phyloP scores from a whole-genome alignment of 2,797 vertebrate species.

The Novumbra hubbsi region DNA sequence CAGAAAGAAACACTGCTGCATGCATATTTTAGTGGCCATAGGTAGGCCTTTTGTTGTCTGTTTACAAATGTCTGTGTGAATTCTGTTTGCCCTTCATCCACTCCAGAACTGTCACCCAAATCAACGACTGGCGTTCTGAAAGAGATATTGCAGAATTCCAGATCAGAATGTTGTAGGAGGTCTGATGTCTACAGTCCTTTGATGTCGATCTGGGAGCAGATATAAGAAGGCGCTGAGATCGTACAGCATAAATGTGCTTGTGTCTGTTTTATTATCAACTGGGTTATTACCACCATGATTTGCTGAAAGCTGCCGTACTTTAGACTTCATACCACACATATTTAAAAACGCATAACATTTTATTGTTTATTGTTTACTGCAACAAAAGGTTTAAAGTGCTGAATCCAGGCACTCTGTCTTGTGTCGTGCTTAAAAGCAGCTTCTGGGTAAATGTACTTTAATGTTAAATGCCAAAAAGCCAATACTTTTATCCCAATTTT shows the following conservation, averaged over 20 bases:
- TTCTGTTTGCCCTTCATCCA: neutral
- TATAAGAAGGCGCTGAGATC: neutral
- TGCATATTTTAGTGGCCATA: constrained; percentile 4
- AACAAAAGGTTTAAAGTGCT: too few species aligned
- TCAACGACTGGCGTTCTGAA: neutral
- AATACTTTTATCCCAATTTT: too few species aligned
- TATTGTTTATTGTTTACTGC: too few species aligned
- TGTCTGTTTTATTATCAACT: constrained; percentile 29
- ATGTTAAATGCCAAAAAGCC: too few species aligned
- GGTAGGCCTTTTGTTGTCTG: neutral
- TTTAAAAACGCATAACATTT: too few species aligned
- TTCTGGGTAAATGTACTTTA: too few species aligned
- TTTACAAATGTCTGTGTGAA: constrained; percentile 4
- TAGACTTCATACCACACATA: too few species aligned
- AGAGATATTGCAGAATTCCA: neutral
- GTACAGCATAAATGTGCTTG: constrained; percentile 20
- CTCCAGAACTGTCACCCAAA: neutral
- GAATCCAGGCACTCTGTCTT: too few species aligned
- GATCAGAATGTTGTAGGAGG: neutral
- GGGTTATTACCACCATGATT: too few species aligned
- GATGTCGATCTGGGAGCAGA: neutral
- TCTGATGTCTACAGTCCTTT: neutral
- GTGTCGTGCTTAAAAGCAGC: too few species aligned
- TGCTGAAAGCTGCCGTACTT: too few species aligned
- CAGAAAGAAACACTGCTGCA: neutral